These are phyloP conservation scores for Pachyuromys duprasi DNA, from an alignment of 2,797 vertebrate genomes.

Conservation along the genomic window DNA sequence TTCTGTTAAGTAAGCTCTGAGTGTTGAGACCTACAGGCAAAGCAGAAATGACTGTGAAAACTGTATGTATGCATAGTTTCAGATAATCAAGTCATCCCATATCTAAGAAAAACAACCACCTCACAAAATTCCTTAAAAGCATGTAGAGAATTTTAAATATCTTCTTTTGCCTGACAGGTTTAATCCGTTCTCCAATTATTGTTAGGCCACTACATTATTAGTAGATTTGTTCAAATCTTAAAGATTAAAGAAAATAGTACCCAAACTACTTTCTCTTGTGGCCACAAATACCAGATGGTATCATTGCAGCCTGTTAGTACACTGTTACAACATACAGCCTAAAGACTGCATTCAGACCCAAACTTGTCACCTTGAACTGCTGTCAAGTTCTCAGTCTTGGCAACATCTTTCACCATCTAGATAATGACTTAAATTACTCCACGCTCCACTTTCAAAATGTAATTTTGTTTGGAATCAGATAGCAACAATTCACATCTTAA, in stretches of 20 bases:
- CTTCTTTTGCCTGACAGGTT: neutral
- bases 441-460: neutral
- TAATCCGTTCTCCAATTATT: neutral
- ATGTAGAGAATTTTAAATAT: neutral
- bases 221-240: neutral
- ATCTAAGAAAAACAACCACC: neutral
- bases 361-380: neutral
- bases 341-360: neutral
- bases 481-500: neutral
- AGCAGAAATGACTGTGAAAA: neutral
- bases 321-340: neutral
- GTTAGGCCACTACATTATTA: neutral
- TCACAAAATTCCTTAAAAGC: constrained; percentile 5
- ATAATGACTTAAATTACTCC: neutral
- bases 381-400: neutral
- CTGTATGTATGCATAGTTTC: neutral
- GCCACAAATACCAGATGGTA: neutral
- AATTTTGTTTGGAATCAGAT: neutral
- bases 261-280: neutral
- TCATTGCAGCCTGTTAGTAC: neutral
- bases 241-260: neutral
- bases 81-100: neutral
- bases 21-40: neutral
- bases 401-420: neutral
- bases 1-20: neutral